Conservation (phyloP, 2,888 invertebrate species). For the Torymus texanus region DNA sequence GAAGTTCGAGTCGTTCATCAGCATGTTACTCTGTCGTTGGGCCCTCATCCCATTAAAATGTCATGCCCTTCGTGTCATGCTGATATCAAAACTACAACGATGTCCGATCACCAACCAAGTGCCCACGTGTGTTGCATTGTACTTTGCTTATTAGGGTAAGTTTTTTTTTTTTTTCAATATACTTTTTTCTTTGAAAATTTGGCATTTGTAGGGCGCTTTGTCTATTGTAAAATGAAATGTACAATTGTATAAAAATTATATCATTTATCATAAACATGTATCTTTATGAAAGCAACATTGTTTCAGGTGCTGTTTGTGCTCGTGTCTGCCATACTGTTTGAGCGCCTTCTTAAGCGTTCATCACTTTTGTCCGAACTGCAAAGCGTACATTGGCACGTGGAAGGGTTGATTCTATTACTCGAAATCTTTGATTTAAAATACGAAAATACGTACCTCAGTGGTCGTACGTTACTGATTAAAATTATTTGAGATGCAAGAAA, state of each 20-base stretch:
- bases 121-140: conserved; percentile 75
- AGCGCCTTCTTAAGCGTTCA: conserved; percentile 76
- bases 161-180: conserved; percentile 35
- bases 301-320: conserved; percentile 76
- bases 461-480: conserved; percentile 13
- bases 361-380: conserved; percentile 77
- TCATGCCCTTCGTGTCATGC: conserved; percentile 74
- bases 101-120: conserved; percentile 74
- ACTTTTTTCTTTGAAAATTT: too few species aligned
- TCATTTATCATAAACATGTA: background rate
- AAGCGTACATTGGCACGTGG: conserved; percentile 75
- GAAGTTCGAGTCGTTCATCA: conserved; percentile 68
- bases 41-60: conserved; percentile 72
- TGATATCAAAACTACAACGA: conserved; percentile 75
- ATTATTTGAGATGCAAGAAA: background rate
- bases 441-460: background rate
- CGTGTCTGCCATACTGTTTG: conserved; percentile 78
- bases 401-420: conserved; percentile 66
- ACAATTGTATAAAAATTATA: background rate
- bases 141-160: conserved; percentile 72
- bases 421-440: background rate
- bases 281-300: too few species aligned
- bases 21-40: conserved; percentile 66
- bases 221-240: background rate
- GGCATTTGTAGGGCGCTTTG: too few species aligned